Percentiles rank a stretch among this genome's conserved stretches.
Conservation (phyloP, 2,113 vertebrate genomes). For the Nanorana parkeri region DNA sequence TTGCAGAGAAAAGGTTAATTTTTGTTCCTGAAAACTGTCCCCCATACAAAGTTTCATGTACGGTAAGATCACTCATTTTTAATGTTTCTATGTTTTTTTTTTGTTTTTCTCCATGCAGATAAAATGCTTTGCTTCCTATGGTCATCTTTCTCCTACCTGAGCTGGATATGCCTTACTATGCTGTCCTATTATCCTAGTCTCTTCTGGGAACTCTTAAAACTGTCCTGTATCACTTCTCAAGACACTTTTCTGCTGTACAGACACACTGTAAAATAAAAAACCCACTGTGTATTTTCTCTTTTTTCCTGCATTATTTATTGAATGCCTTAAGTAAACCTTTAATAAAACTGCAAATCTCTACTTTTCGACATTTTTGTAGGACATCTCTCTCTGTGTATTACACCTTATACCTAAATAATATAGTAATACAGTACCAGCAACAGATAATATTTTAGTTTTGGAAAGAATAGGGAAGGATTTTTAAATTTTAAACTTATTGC, state of each 20-base stretch:
- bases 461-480: too few species aligned
- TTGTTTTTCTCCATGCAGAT: slow-evolving; percentile 85
- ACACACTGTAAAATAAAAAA: slow-evolving; percentile 94
- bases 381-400: slow-evolving; percentile 52
- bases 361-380: slow-evolving; percentile 46
- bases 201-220: slow-evolving; percentile 73
- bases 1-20: neutral
- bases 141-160: slow-evolving; percentile 76
- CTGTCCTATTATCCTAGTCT: slow-evolving; percentile 73
- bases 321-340: slow-evolving; percentile 65
- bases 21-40: neutral
- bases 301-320: slow-evolving; percentile 75
- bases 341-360: slow-evolving; percentile 68
- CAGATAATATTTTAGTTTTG: too few species aligned
- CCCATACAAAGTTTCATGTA: neutral
- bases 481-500: too few species aligned
- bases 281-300: slow-evolving; percentile 71
- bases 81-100: slow-evolving; percentile 39
- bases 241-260: slow-evolving; percentile 88
- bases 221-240: slow-evolving; percentile 69
- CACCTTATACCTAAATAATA: neutral
- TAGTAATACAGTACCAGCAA: neutral
- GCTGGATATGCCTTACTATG: slow-evolving; percentile 81
- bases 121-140: slow-evolving; percentile 89
- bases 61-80: neutral